Conservation (phyloP, 2,113 vertebrate genomes). For the Microtus pennsylvanicus region DNA sequence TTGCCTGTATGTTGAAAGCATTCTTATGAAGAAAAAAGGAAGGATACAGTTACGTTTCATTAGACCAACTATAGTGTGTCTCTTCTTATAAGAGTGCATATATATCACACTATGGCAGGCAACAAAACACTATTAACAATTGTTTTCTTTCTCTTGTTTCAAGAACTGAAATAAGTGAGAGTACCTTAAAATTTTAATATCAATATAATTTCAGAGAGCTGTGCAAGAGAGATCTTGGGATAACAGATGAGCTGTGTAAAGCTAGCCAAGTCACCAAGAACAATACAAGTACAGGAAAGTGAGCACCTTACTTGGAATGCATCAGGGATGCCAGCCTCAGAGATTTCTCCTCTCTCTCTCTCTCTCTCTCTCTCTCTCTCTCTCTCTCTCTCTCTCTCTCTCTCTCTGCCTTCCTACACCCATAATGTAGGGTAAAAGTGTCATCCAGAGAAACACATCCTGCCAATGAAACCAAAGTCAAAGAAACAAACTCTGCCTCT, state of each 20-base stretch:
- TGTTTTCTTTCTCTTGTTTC: conserved; percentile 12
- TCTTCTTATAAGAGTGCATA: background rate
- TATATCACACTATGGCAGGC: background rate
- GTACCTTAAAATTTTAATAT: background rate
- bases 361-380: no score
- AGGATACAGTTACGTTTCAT: background rate
- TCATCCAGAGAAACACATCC: no score
- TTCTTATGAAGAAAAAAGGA: conserved; percentile 33
- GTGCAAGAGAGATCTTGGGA: background rate
- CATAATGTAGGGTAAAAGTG: no score
- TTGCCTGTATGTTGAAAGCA: background rate
- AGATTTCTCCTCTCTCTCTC: background rate
- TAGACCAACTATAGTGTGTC: background rate
- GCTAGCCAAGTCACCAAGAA: background rate
- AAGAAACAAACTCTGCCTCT: no score
- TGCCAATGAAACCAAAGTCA: no score
- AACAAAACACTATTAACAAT: background rate
- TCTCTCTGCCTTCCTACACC: background rate
- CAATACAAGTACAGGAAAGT: background rate
- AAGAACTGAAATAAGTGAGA: background rate
- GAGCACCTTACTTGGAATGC: background rate
- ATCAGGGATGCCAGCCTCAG: background rate
- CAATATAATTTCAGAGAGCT: conserved; percentile 2
- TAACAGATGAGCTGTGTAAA: background rate
- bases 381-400: background rate